These are phyloP conservation scores for Naja naja DNA, from an alignment of 2,113 vertebrate species.

Conservation along the genomic window DNA sequence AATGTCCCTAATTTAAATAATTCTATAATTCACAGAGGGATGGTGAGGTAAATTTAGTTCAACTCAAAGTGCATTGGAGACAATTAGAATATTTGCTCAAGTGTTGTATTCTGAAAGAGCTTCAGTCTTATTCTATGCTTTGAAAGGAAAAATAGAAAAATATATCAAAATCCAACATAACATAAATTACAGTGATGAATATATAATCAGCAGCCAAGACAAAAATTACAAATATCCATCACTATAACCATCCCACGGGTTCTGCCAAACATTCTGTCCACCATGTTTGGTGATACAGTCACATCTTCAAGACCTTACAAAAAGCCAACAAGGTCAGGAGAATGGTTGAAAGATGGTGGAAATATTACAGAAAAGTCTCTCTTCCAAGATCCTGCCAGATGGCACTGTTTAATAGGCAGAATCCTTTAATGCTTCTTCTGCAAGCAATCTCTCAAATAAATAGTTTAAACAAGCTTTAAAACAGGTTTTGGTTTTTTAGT, in stretches of 20 bases:
- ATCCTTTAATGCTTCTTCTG: not conserved
- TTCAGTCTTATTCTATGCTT: not conserved
- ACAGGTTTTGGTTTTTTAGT: not conserved
- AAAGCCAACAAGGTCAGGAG: not conserved
- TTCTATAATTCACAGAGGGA: not conserved
- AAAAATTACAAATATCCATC: not conserved
- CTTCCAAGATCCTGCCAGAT: not conserved
- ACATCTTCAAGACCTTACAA: not conserved
- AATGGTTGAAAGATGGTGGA: not conserved
- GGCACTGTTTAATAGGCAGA: not conserved
- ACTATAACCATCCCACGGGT: not conserved
- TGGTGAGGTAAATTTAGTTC: not conserved
- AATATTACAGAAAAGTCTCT: not conserved
- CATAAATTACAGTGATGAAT: not conserved
- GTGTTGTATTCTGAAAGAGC: not conserved
- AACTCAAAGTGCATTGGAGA: not conserved
- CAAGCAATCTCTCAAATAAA: not conserved
- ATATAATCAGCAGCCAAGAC: not conserved
- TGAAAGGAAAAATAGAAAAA: not conserved
- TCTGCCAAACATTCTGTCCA: not conserved
- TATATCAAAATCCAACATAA: not conserved
- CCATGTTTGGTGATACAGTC: not conserved
- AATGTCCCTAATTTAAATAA: slow-evolving; percentile 1
- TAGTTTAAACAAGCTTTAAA: not conserved
- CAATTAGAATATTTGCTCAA: not conserved